Base-by-base conservation (phyloP, 30 jellyfish, hydroid and myxozoan species). In the Calvadosia cruxmelitensis region DNA sequence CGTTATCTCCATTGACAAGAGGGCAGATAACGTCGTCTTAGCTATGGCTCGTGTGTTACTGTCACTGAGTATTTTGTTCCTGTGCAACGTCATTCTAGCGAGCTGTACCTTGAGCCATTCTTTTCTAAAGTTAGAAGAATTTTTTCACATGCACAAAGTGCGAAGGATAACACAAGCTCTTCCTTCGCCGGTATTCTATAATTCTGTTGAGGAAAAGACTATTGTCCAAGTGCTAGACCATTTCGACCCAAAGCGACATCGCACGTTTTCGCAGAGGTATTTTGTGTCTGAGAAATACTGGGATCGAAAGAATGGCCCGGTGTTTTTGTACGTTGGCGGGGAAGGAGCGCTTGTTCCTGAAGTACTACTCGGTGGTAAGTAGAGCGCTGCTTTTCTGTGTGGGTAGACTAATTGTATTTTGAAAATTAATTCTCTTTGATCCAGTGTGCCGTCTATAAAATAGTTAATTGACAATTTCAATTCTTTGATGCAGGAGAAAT, bases 251-350 rank as follows among this genome's bases (percentile, higher is more conserved):
- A 13, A 65, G 20, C 68, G 72, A n/a, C 51, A 77, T 25, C 31
- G 67, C 30, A 50, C 71, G n/a, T 80, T n/a, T 30, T 73, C 31
- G 27, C 93, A 80, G 53, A 42, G 93, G 20, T 80, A 80, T 52
- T 80, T 52, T 49, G 81, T 73, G 25, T 72, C 85, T 0, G 73
- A 80, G 15, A 0, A 13, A 70, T 80, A 80, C 64, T 80, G 93
- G 93, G 50, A 67, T 52, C 72, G 76, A 5, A 7, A 78, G 0
- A 53, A 26, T 80, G 93, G 93, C 31, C 93, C 93, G 31, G 93
- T 80, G 50, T 80, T 80, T 67, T 78, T 80, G 12, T 80, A 80
- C 32, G 93, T 80, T 51, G 93, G 93, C 31, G 93, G 93, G 2
- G 93, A 80, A 80, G 93, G 73, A 7, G 85, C 72, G 67, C 78